Conservation (phyloP, 2,888 invertebrate species). For the Venusia cambrica region DNA sequence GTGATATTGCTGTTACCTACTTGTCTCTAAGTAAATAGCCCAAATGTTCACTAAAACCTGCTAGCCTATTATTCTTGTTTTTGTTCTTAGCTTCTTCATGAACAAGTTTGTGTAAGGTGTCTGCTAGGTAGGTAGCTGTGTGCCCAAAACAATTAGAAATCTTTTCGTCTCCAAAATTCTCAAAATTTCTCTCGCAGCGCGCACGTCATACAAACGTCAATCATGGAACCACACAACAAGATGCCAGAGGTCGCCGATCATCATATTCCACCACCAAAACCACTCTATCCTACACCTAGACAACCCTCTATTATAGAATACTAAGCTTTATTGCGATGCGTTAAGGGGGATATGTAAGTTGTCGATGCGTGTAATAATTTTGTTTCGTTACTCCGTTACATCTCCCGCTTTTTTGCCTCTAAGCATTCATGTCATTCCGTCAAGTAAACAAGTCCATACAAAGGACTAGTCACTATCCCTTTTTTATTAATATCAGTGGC, state of each 20-base stretch:
- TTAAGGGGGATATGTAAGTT: slow-evolving; percentile 34
- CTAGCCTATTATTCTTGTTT: no score
- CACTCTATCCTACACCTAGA: slow-evolving; percentile 15
- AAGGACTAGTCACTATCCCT: slow-evolving; percentile 64
- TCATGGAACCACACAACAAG: slow-evolving; percentile 66
- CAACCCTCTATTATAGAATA: slow-evolving; percentile 32
- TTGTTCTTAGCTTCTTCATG: no score
- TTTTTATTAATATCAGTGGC: slow-evolving; percentile 71
- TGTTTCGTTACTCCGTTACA: slow-evolving; percentile 43
- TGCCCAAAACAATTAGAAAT: slow-evolving; percentile 41
- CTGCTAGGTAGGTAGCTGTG: slow-evolving; percentile 8
- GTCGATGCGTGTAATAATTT: slow-evolving; percentile 33
- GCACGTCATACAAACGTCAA: slow-evolving; percentile 72
- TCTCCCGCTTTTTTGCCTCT: slow-evolving; percentile 62
- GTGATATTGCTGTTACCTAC: no score
- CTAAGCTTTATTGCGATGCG: slow-evolving; percentile 30
- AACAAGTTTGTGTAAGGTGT: no score
- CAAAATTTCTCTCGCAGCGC: slow-evolving; percentile 61
- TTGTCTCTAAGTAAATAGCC: no score
- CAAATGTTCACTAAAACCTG: no score
- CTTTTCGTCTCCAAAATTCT: slow-evolving; percentile 51
- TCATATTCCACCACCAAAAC: slow-evolving; percentile 48
- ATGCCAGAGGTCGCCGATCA: slow-evolving; percentile 71
- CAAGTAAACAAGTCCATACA: slow-evolving; percentile 73
- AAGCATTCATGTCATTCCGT: slow-evolving; percentile 69